Percentiles rank a stretch among this genome's conserved stretches.
phyloP scores from a whole-genome alignment of 2,113 vertebrate genomes.

The Cyprichromis sp. region DNA sequence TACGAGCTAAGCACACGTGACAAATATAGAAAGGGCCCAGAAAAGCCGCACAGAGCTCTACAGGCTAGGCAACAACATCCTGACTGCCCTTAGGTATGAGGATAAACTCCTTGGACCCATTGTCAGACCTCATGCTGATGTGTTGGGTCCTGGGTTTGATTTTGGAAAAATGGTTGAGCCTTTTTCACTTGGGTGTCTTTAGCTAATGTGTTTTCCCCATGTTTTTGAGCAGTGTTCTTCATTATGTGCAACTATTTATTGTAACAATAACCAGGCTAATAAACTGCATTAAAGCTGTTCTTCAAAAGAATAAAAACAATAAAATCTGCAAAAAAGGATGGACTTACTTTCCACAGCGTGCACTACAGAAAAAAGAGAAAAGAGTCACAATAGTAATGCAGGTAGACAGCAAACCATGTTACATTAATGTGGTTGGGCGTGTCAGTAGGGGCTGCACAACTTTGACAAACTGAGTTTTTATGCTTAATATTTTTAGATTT shows the following conservation, averaged over 20 bases:
- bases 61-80: background rate
- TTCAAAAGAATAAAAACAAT: background rate
- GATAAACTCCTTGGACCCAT: background rate
- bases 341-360: constrained; percentile 95
- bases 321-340: constrained; percentile 53
- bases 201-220: background rate
- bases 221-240: background rate
- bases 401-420: constrained; percentile 33
- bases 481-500: background rate
- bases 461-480: background rate
- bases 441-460: background rate
- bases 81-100: background rate
- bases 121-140: background rate
- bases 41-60: background rate
- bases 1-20: background rate
- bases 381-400: constrained; percentile 70
- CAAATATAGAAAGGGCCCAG: background rate
- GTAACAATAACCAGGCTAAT: background rate
- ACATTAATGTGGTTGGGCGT: background rate
- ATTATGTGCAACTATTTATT: background rate
- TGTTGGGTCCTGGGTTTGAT: background rate
- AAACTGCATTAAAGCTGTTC: background rate
- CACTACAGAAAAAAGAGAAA: constrained; percentile 88
- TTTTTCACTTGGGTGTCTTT: background rate
- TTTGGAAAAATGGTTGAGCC: background rate